Percentiles rank a stretch among this genome's conserved stretches.
Evolutionary conservation across 2,888 invertebrate genomes (phyloP).

Genomic region (Hypselothyrea guttata): DNA sequence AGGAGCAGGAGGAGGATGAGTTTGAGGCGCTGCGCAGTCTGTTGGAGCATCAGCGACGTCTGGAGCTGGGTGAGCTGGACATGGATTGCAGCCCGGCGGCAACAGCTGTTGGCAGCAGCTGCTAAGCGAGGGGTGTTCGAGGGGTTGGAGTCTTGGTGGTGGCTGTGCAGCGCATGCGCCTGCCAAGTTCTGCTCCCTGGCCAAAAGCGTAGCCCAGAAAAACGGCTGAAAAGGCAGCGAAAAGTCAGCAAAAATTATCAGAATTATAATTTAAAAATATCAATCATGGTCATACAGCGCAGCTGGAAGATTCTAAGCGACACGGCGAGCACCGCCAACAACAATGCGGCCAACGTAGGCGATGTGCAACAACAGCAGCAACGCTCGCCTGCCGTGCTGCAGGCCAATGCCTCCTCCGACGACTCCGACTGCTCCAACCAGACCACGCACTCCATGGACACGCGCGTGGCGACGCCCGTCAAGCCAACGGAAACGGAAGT

Average conservation of each 20-base stretch:
- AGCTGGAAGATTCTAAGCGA: slow-evolving; percentile 81
- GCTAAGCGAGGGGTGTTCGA: slow-evolving; percentile 29
- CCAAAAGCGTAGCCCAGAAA: slow-evolving; percentile 41
- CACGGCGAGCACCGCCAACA: slow-evolving; percentile 58
- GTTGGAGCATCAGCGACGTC: slow-evolving; percentile 56
- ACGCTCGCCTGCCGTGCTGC: slow-evolving; percentile 73
- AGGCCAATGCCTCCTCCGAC: slow-evolving; percentile 78
- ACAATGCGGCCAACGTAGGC: slow-evolving; percentile 21
- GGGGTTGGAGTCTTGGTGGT: slow-evolving; percentile 39
- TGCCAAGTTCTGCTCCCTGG: slow-evolving; percentile 35
- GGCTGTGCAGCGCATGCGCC: slow-evolving; percentile 45
- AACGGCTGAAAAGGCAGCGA: slow-evolving; percentile 24
- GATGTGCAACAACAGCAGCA: slow-evolving; percentile 57
- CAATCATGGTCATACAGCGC: slow-evolving; percentile 81
- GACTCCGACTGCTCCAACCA: slow-evolving; percentile 82
- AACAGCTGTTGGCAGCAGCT: slow-evolving; percentile 33
- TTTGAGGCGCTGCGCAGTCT: slow-evolving; percentile 45
- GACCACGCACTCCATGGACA: slow-evolving; percentile 80
- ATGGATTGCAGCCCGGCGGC: slow-evolving; percentile 48
- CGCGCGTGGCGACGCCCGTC: slow-evolving; percentile 69
- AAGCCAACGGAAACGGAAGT: slow-evolving; percentile 45
- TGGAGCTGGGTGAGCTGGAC: slow-evolving; percentile 66
- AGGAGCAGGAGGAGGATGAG: slow-evolving; percentile 47
- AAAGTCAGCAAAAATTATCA: slow-evolving; percentile 5
- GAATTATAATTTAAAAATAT: slow-evolving; percentile 2